phyloP scores from a whole-genome alignment of 2,888 invertebrate species.

The Plutella xylostella region DNA sequence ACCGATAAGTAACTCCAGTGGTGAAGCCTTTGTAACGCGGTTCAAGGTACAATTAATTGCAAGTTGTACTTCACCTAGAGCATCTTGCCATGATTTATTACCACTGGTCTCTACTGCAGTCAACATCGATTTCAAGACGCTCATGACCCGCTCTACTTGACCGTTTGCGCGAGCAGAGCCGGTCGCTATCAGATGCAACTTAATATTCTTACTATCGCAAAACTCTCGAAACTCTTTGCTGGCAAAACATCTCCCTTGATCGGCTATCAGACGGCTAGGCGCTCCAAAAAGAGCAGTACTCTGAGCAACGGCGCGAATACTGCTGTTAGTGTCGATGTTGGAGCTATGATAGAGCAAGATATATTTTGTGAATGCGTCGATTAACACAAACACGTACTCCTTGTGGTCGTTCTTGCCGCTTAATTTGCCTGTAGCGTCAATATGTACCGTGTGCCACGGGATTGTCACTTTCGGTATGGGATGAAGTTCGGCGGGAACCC shows the following conservation, averaged over 20 bases:
- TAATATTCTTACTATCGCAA: neutral
- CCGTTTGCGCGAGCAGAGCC: conserved; percentile 23
- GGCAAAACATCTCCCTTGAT: neutral
- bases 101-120: neutral
- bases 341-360: no score
- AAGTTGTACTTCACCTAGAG: conserved; percentile 20
- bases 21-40: conserved; percentile 21
- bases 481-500: no score
- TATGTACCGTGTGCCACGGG: no score
- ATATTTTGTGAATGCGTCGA: no score
- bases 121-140: conserved; percentile 6
- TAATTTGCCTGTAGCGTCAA: no score
- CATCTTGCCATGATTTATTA: neutral
- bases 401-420: no score
- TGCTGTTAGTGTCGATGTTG: no score
- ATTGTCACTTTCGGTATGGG: no score
- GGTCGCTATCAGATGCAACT: conserved; percentile 7
- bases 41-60: conserved; percentile 22
- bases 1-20: conserved; percentile 23
- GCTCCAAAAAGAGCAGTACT: neutral
- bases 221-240: neutral
- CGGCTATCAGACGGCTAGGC: neutral
- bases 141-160: conserved; percentile 23
- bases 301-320: neutral
- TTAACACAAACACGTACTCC: no score